A percentile compares a stretch with the other conserved stretches of the same genome.
Evolutionary conservation across 2,113 vertebrate species (phyloP).

Genomic region (Marmota monax): DNA sequence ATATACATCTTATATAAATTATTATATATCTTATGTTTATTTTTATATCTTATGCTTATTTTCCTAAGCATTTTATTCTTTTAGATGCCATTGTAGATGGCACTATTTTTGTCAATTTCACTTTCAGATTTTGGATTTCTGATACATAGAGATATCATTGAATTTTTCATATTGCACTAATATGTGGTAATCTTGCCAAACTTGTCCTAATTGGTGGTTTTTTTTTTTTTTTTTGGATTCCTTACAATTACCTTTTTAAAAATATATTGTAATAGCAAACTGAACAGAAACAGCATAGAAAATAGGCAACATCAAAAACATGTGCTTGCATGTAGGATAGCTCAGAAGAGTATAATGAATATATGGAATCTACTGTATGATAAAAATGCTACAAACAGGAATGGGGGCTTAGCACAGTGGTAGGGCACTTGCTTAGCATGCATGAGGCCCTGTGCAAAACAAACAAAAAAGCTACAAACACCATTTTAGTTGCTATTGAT

Average conservation of each 20-base stretch:
- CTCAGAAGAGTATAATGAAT: conserved; percentile 71
- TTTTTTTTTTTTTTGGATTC: conserved; percentile 13
- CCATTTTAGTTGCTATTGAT: not conserved
- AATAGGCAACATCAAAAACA: conserved; percentile 91
- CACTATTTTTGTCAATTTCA: not conserved
- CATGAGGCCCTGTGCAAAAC: not conserved
- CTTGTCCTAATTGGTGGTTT: not conserved
- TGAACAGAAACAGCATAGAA: conserved; percentile 91
- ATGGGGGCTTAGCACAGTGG: not conserved
- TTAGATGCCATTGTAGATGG: not conserved
- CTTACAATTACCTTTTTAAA: conserved; percentile 42
- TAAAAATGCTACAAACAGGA: not conserved
- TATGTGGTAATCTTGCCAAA: not conserved
- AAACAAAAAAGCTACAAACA: not conserved
- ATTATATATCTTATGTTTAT: not conserved
- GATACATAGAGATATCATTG: not conserved
- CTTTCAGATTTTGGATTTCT: not conserved
- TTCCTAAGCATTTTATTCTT: not conserved
- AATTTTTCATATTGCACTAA: not conserved
- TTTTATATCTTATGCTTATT: too few species aligned
- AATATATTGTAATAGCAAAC: conserved; percentile 92
- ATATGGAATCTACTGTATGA: not conserved
- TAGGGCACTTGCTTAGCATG: not conserved
- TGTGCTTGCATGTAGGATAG: conserved; percentile 89
- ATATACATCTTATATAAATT: not conserved